phyloP scores from a whole-genome alignment of 2,888 invertebrate species.

The Agrilus mali region DNA sequence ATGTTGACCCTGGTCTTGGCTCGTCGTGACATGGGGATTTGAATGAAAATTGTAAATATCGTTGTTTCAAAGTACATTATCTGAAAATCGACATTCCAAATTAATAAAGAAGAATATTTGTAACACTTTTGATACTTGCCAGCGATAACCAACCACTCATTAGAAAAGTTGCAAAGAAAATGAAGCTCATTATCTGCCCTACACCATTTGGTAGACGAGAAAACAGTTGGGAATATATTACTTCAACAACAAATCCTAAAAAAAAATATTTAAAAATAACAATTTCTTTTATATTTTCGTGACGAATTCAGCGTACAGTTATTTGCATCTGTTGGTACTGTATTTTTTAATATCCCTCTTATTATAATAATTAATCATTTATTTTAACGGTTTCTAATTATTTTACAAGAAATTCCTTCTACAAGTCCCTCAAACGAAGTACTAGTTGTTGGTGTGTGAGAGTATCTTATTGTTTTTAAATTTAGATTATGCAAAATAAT shows the following conservation, averaged over 20 bases:
- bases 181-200: slow-evolving; percentile 2
- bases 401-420: no score
- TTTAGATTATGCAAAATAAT: no score
- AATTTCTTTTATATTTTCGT: no score
- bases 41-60: slow-evolving; percentile 5
- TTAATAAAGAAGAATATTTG: not conserved
- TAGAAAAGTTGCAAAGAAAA: slow-evolving; percentile 7
- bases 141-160: slow-evolving; percentile 9
- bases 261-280: not conserved
- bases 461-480: no score
- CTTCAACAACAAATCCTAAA: slow-evolving; percentile 6
- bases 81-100: slow-evolving; percentile 2
- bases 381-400: no score
- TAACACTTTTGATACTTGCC: slow-evolving; percentile 6
- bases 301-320: no score
- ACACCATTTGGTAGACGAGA: slow-evolving; percentile 2
- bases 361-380: no score
- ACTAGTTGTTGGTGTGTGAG: no score
- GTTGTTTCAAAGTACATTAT: slow-evolving; percentile 8
- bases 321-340: no score
- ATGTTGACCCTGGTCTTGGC: slow-evolving; percentile 5
- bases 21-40: not conserved
- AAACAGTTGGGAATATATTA: slow-evolving; percentile 9
- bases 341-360: no score
- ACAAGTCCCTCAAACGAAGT: no score